Evolutionary conservation across 2,113 vertebrate genomes (phyloP), one percentile per base, ranked within the genome.

Genomic region (Geococcyx californianus): DNA sequence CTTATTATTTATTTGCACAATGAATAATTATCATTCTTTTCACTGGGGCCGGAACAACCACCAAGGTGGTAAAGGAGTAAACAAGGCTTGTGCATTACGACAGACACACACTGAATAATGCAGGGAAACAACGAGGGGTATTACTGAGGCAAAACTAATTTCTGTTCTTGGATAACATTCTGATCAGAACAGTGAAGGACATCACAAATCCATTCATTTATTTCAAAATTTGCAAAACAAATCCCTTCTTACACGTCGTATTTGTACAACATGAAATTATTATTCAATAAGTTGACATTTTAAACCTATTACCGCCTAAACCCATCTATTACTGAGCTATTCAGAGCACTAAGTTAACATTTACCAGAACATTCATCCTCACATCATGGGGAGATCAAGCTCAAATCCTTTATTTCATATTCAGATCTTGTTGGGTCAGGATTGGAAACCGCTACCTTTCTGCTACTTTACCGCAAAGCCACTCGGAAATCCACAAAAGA

Each of bases 251-350:
- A 97, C 95, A 98, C 74, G 95, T 98, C 96, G 92, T 98, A 98
- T 98, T 98, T 98, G 98, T 97, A 98, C 98, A 98, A 98, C 98
- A 98, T 90, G 96, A 98, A 98, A 98, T 98, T 98, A 98, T 98
- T 98, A 98, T 98, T 98, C 98, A 98, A 98, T 98, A 98, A 98
- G 97, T 98, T 98, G 98, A 98, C 98, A 98, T 98, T 98, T 98
- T 98, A 98, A 98, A 98, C 98, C 98, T 98, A 98, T 98, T 98
- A 98, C 97, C 20, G 94, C 95, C 98, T 98, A 98, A 98, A 98
- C 97, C 97, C 98, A 98, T 98, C 98, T 98, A 98, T 98, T 98
- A 98, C 96, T 93, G 98, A 98, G 97, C 98, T 98, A 97, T 98
- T 98, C 98, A 98, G 98, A 98, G 97, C 98, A 98, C 97, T 98